Conservation (phyloP, 2,888 invertebrate species). For the Lasioglossum pauxillum region DNA sequence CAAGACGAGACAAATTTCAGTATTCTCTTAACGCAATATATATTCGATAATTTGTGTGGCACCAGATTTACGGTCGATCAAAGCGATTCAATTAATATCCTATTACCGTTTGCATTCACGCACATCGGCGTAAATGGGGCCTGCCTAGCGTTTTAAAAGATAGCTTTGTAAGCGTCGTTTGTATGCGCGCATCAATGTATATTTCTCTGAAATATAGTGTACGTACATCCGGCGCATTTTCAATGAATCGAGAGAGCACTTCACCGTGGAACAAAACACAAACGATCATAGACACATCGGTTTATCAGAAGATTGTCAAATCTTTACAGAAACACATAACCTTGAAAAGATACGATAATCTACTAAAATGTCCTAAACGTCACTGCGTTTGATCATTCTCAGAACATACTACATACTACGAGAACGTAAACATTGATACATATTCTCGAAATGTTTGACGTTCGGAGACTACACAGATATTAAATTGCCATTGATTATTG, state of each 20-base stretch:
- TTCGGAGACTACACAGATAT: neutral
- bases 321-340: neutral
- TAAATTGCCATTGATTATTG: neutral
- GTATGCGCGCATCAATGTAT: constrained; percentile 28
- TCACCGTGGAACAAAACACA: constrained; percentile 13
- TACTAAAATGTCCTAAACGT: neutral
- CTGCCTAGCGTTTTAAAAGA: constrained; percentile 22
- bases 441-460: neutral
- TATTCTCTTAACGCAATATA: neutral
- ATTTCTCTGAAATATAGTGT: constrained; percentile 29
- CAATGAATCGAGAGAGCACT: constrained; percentile 16
- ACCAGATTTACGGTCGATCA: constrained; percentile 38
- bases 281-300: neutral
- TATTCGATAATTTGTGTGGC: constrained; percentile 11
- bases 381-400: neutral
- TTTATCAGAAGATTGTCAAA: neutral
- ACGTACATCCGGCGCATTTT: constrained; percentile 14
- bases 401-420: neutral
- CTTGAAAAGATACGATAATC: neutral
- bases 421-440: neutral
- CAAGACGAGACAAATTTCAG: neutral
- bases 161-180: constrained; percentile 28
- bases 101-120: constrained; percentile 39
- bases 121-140: constrained; percentile 37
- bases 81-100: constrained; percentile 49